phyloP scores from a whole-genome alignment of 2,888 invertebrate species.

The Xylophagus ater region DNA sequence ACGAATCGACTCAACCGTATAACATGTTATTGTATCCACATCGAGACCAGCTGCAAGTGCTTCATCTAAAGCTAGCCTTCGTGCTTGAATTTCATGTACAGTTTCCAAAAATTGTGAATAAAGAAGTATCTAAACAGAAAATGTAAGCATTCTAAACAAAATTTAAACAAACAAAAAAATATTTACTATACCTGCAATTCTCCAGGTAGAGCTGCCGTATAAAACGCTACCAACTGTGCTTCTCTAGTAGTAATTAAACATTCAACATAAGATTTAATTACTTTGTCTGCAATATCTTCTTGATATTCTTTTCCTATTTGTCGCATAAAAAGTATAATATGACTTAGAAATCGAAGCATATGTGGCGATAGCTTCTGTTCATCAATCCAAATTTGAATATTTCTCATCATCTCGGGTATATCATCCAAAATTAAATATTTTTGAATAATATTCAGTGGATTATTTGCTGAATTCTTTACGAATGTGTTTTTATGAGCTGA shows the following conservation, averaged over 20 bases:
- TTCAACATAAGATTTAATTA: constrained; percentile 63
- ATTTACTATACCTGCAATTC: constrained; percentile 40
- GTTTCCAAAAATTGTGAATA: constrained; percentile 61
- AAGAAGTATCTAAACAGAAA: constrained; percentile 35
- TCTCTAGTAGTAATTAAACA: constrained; percentile 62
- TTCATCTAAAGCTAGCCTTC: constrained; percentile 55
- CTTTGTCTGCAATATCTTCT: constrained; percentile 59
- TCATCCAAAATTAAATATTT: constrained; percentile 77
- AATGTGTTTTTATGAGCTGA: constrained; percentile 47
- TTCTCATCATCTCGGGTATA: constrained; percentile 58
- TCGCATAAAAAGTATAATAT: constrained; percentile 71
- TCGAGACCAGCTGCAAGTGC: constrained; percentile 67
- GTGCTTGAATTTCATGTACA: constrained; percentile 47
- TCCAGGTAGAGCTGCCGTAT: constrained; percentile 66
- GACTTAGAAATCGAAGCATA: constrained; percentile 61
- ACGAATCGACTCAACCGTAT: constrained; percentile 69
- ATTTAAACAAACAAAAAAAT: constrained; percentile 1
- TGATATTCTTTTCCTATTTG: constrained; percentile 62
- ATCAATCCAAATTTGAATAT: constrained; percentile 56
- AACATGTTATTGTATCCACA: constrained; percentile 71
- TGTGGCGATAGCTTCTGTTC: constrained; percentile 42
- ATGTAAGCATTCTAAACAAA: constrained; percentile 16
- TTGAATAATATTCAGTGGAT: constrained; percentile 67
- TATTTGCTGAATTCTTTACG: constrained; percentile 43
- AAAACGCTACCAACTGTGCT: constrained; percentile 71